These are phyloP conservation scores for Melanotaenia maccullochi DNA, from an alignment of 2,797 vertebrate genomes.

Conservation along the genomic window DNA sequence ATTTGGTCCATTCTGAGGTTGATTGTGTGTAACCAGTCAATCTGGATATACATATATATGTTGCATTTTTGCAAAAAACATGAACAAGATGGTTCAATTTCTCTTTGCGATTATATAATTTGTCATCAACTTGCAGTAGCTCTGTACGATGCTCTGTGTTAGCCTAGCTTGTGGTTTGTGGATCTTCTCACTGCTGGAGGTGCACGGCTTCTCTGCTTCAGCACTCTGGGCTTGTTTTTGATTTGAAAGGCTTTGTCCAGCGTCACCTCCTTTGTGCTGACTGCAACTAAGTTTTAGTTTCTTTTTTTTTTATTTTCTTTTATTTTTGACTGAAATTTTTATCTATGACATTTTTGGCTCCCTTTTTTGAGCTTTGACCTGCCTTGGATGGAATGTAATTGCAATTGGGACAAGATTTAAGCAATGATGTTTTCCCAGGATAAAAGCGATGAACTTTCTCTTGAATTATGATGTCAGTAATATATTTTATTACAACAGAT, in stretches of 20 bases:
- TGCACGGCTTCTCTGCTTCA: conserved; percentile 75
- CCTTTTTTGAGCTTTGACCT: conserved; percentile 64
- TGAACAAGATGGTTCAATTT: conserved; percentile 6
- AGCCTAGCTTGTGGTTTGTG: conserved; percentile 61
- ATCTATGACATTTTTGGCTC: conserved; percentile 48
- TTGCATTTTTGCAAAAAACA: conserved; percentile 10
- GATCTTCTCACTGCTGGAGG: conserved; percentile 66
- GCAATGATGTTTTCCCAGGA: not conserved
- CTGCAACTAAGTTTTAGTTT: conserved; percentile 57
- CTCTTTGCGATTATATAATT: conserved; percentile 31
- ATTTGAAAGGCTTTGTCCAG: conserved; percentile 57
- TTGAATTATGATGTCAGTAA: not conserved
- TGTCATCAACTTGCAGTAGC: conserved; percentile 18
- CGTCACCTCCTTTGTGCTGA: conserved; percentile 55
- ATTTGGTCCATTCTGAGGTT: conserved; percentile 53
- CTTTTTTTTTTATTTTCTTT: not conserved
- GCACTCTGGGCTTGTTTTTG: conserved; percentile 66
- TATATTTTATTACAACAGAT: not conserved
- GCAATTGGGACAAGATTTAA: conserved; percentile 29
- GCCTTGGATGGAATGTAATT: conserved; percentile 77
- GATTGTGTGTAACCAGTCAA: conserved; percentile 31
- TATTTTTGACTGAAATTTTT: conserved; percentile 58
- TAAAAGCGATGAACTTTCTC: conserved; percentile 8
- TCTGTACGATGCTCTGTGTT: conserved; percentile 49
- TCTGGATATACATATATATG: not conserved